A percentile compares a stretch with the other conserved stretches of the same genome.
phyloP scores from a whole-genome alignment of 2,888 invertebrate species.

The Drosophila atroscutellata region DNA sequence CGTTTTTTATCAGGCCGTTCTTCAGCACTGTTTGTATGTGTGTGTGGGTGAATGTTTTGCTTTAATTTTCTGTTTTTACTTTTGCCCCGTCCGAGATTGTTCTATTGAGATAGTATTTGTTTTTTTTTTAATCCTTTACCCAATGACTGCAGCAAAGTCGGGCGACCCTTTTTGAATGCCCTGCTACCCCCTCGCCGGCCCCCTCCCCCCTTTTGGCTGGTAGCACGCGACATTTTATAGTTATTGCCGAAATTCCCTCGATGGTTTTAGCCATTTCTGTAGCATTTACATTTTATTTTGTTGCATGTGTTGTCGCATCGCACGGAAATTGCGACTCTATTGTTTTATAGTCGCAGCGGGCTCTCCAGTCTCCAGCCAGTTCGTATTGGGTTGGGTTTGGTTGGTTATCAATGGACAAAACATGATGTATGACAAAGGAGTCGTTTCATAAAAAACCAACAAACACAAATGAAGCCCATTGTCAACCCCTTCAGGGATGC shows the following conservation, averaged over 20 bases:
- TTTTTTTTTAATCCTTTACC: constrained; percentile 75
- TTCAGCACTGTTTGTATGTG: constrained; percentile 16
- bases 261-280: constrained; percentile 74
- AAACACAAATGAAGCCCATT: constrained; percentile 9
- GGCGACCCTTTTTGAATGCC: constrained; percentile 31
- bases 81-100: constrained; percentile 64
- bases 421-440: constrained; percentile 43
- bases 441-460: constrained; percentile 11
- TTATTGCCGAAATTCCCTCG: constrained; percentile 78
- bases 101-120: constrained; percentile 77
- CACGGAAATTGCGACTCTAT: constrained; percentile 69
- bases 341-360: constrained; percentile 71
- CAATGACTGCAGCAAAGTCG: constrained; percentile 58
- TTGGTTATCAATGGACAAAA: constrained; percentile 55
- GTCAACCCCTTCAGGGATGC: background rate
- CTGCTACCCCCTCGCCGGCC: background rate
- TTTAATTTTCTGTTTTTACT: constrained; percentile 54
- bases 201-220: constrained; percentile 53
- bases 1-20: constrained; percentile 67
- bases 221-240: constrained; percentile 77
- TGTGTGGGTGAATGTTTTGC: constrained; percentile 34
- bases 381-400: background rate
- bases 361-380: constrained; percentile 25
- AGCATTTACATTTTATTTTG: constrained; percentile 71
- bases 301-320: constrained; percentile 59